These are phyloP conservation scores for Istiophorus platypterus DNA, from an alignment of 2,113 vertebrate genomes.

Conservation along the genomic window DNA sequence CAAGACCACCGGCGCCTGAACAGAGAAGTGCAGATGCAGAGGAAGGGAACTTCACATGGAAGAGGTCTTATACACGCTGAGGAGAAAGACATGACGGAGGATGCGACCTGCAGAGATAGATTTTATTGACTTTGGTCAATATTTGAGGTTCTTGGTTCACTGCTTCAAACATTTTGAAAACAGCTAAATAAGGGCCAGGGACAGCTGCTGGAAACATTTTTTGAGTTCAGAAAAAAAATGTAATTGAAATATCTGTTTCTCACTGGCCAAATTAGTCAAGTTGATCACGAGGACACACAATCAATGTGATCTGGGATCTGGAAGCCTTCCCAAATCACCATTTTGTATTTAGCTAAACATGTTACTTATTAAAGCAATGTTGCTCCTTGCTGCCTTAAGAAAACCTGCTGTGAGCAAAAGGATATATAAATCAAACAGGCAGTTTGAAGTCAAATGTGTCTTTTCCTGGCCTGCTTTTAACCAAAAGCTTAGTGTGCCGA, in stretches of 20 bases:
- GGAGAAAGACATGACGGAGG: neutral
- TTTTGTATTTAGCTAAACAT: neutral
- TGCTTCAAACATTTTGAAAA: neutral
- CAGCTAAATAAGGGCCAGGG: neutral
- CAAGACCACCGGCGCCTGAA: conserved; percentile 16
- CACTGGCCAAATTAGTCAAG: neutral
- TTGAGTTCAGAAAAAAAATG: too few species aligned
- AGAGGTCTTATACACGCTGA: conserved; percentile 72
- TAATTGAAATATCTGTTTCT: neutral
- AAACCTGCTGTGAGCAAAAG: neutral
- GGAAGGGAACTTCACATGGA: conserved; percentile 65
- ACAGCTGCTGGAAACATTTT: neutral
- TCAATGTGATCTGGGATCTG: neutral
- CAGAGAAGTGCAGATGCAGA: conserved; percentile 27
- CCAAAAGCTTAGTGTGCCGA: neutral
- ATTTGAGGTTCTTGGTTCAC: neutral
- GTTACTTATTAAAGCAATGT: neutral
- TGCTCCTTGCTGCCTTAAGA: neutral
- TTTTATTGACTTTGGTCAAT: neutral
- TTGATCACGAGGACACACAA: neutral
- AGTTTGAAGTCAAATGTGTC: neutral
- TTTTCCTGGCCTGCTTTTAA: neutral
- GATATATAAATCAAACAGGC: neutral
- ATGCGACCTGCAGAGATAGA: neutral
- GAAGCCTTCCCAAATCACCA: too few species aligned